A percentile compares a stretch with the other conserved stretches of the same genome.
phyloP scores from a whole-genome alignment of 2,797 vertebrate species.

The Acanthornis magna region DNA sequence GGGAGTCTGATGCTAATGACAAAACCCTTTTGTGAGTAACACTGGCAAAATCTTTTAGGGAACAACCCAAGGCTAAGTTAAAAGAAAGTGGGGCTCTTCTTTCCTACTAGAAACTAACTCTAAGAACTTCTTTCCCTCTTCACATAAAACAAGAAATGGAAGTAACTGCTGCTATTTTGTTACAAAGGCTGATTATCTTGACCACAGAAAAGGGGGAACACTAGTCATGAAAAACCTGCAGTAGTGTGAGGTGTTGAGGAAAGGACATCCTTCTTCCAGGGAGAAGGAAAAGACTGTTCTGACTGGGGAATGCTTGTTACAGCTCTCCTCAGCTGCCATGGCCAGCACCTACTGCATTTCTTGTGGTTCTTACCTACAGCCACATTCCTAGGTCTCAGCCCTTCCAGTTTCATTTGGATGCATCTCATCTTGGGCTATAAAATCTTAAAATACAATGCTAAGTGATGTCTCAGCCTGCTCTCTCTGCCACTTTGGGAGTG shows the following conservation, averaged over 20 bases:
- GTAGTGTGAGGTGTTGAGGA: background rate
- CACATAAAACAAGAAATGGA: background rate
- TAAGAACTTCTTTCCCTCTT: background rate
- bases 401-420: background rate
- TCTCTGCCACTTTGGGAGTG: conserved; percentile 25
- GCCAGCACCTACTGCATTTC: background rate
- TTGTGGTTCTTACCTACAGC: background rate
- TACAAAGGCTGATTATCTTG: background rate
- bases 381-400: background rate
- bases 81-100: background rate
- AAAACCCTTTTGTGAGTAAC: conserved; percentile 23
- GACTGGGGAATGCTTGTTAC: background rate
- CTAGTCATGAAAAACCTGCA: background rate
- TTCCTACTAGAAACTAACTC: background rate
- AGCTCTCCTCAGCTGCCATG: background rate
- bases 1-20: conserved; percentile 25
- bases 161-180: background rate
- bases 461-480: background rate
- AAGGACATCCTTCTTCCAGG: background rate
- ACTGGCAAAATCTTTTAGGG: background rate
- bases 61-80: background rate
- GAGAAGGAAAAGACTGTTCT: background rate
- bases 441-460: background rate
- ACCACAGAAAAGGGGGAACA: background rate
- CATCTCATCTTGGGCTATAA: background rate